Base-by-base conservation (phyloP, 1,140 invertebrate species). In the Mycetomoellerius zeteki region DNA sequence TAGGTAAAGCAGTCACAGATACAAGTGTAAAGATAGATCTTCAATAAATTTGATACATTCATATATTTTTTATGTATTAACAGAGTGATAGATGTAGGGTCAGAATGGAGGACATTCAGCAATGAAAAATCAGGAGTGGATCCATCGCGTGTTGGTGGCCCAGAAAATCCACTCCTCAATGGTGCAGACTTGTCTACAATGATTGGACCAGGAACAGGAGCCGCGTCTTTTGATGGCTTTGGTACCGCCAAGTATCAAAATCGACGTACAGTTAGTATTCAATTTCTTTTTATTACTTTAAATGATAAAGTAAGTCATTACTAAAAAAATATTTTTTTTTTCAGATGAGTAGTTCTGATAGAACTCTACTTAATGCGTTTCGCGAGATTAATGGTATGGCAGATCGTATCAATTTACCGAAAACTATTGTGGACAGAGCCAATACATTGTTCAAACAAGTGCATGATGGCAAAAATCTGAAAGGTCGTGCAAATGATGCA, bases 31-130 rank as follows among this genome's bases (percentile, higher is more conserved):
- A 21, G 54, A n/a, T 21, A 21, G n/a, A 43, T 43, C 37, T 43
- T 2, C 37, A 58, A 27, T 77, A 52, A 75, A 21, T 50, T 60
- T 47, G 10, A 54, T 30, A 65, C 37, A 65, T 52, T 71, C 3
- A 80, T n/a, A 24, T 0, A 14, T 50, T 60, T 54, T 8, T 72
- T 30, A 62, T 62, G 3, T 30, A 8, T 52, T 21, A 33, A 43
- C 92, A 98, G 99, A 94, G 99, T 99, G 0, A 99, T 99, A 90
- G 99, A 99, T 96, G 99, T 99, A n/a, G 99, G 99, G n/a, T 99
- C 99, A n/a, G 99, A 99, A 95, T 99, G 99, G 99, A 96, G 99
- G 95, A 99, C 99, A 73, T 99, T 99, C 95, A 99, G 98, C 91
- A 99, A 99, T 96, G 99, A 99, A 94, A 99, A 99, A 94, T 97